A percentile compares a stretch with the other conserved stretches of the same genome.
Evolutionary conservation across 2,888 invertebrate species (phyloP).

Genomic region (Amorpha juglandis): DNA sequence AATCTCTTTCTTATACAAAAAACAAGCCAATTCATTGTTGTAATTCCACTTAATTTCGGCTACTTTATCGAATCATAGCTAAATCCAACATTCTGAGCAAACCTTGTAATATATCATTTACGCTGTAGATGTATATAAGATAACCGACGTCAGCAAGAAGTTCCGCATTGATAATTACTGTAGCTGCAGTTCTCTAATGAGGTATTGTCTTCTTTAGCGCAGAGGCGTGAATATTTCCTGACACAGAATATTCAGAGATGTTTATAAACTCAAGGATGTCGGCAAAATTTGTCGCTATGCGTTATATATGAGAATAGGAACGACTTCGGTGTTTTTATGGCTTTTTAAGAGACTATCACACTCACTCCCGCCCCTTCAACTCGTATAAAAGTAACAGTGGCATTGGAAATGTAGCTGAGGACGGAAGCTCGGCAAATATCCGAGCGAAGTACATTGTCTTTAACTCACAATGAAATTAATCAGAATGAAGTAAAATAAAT

Average conservation of each 20-base stretch:
- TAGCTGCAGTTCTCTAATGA: constrained; percentile 21
- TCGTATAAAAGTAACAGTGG: not conserved
- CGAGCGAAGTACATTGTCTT: not conserved
- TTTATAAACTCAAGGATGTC: not conserved
- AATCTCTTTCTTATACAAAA: no score
- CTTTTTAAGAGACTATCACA: not conserved
- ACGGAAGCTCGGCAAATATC: not conserved
- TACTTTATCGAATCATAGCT: not conserved
- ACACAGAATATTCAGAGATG: not conserved
- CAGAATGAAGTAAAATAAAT: not conserved
- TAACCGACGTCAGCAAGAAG: constrained; percentile 21
- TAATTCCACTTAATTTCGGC: no score
- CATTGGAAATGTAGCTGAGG: not conserved
- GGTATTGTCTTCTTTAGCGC: constrained; percentile 18
- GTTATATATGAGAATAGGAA: not conserved
- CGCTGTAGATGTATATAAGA: not conserved
- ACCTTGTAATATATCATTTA: constrained; percentile 12
- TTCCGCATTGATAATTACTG: constrained; percentile 23
- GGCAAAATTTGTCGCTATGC: not conserved
- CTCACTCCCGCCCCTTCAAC: not conserved
- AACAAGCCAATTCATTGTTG: no score
- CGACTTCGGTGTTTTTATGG: not conserved
- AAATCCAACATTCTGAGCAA: not conserved
- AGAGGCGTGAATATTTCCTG: constrained; percentile 5
- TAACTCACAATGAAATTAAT: not conserved